These are phyloP conservation scores for Bombus fervidus DNA, from an alignment of 1,140 invertebrate genomes.

Conservation along the genomic window DNA sequence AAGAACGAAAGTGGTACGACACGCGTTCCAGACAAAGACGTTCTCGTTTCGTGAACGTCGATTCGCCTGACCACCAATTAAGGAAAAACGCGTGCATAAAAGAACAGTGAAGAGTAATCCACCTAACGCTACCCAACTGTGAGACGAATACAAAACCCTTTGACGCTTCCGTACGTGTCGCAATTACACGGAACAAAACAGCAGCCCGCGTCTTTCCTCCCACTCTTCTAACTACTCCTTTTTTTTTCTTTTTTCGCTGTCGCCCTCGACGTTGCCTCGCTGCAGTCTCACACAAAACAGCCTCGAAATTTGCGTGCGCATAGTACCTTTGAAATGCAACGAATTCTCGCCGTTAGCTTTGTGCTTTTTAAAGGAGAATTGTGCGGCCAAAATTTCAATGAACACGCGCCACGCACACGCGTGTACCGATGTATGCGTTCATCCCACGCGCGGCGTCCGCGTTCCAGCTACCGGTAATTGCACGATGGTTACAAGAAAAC, in stretches of 20 bases:
- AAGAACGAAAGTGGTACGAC: background rate
- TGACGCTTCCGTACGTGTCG: constrained; percentile 46
- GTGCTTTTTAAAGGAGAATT: constrained; percentile 38
- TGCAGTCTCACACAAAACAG: constrained; percentile 27
- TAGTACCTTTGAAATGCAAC: constrained; percentile 36
- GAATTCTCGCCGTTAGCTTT: constrained; percentile 35
- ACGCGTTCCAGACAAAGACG: background rate
- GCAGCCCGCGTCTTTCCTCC: constrained; percentile 23
- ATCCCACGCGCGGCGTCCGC: background rate
- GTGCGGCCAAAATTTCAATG: constrained; percentile 51
- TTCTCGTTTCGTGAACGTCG: background rate
- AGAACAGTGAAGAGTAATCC: constrained; percentile 22
- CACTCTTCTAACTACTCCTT: background rate
- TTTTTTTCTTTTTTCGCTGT: background rate
- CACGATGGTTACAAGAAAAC: constrained; percentile 16
- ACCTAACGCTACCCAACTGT: background rate
- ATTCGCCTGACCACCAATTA: constrained; percentile 12
- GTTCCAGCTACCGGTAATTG: constrained; percentile 33
- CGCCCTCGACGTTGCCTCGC: background rate
- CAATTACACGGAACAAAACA: constrained; percentile 61
- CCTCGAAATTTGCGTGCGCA: constrained; percentile 34
- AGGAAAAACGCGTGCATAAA: constrained; percentile 6
- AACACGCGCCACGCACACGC: background rate
- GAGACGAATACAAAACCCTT: constrained; percentile 46
- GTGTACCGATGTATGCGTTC: background rate